Evolutionary conservation across 2,797 vertebrate genomes (phyloP).

Genomic region (Orestias chungarensis): DNA sequence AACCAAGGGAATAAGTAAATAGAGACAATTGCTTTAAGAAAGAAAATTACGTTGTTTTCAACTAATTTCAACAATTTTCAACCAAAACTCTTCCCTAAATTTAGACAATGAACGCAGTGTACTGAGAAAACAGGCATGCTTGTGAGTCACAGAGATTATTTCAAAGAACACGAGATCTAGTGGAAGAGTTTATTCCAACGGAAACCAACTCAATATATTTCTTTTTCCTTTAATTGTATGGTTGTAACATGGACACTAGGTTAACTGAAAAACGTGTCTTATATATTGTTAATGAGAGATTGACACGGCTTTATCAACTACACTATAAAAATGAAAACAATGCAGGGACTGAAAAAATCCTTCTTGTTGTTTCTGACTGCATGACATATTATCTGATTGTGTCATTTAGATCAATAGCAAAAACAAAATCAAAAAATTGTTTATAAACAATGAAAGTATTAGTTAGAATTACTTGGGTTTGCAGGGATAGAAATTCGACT

Average conservation of each 20-base stretch:
- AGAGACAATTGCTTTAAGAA: background rate
- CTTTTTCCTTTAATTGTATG: background rate
- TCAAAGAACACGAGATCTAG: conserved; percentile 53
- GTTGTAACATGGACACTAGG: background rate
- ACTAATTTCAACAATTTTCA: conserved; percentile 48
- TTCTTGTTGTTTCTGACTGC: background rate
- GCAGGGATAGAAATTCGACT: conserved; percentile 25
- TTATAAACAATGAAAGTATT: background rate
- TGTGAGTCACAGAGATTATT: conserved; percentile 58
- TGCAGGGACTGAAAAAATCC: background rate
- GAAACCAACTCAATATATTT: conserved; percentile 5
- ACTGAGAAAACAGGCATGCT: conserved; percentile 38
- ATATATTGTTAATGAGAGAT: background rate
- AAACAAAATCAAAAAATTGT: background rate
- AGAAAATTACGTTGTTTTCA: conserved; percentile 2
- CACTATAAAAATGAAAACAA: background rate
- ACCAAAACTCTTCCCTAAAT: conserved; percentile 44
- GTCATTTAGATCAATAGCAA: background rate
- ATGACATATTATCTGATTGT: background rate
- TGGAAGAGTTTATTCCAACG: conserved; percentile 24
- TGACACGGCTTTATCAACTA: background rate
- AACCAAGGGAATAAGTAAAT: background rate
- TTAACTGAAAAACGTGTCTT: background rate
- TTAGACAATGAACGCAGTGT: conserved; percentile 62
- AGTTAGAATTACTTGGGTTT: background rate